Evolutionary conservation across 2,888 invertebrate species (phyloP).

Genomic region (Himalopsyche japonica): DNA sequence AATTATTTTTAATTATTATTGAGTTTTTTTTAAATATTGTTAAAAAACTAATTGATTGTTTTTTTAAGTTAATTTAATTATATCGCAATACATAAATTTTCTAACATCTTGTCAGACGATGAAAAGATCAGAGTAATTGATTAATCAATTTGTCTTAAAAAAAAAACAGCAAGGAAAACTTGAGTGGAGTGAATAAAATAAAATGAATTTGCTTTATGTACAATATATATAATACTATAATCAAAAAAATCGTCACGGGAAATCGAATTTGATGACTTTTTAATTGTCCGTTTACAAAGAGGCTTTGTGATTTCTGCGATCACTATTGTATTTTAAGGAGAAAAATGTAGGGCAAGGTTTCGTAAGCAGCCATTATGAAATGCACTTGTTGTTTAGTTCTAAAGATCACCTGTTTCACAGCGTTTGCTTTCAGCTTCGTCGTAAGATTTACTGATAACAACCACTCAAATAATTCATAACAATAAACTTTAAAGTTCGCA

Average conservation of each 20-base stretch:
- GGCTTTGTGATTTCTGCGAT: background rate
- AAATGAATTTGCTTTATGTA: too few species aligned
- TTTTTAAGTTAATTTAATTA: too few species aligned
- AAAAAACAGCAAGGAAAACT: too few species aligned
- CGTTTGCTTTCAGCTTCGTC: background rate
- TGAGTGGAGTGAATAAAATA: too few species aligned
- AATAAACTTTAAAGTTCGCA: background rate
- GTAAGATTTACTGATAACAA: background rate
- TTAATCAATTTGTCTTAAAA: too few species aligned
- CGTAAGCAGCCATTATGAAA: slow-evolving; percentile 2
- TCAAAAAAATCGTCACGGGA: background rate
- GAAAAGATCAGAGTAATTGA: too few species aligned
- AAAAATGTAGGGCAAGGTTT: slow-evolving; percentile 21
- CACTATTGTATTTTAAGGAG: background rate
- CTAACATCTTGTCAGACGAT: too few species aligned
- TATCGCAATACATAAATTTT: too few species aligned
- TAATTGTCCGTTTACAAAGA: background rate
- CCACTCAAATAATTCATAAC: background rate
- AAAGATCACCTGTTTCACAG: slow-evolving; percentile 14
- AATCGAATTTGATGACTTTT: background rate
- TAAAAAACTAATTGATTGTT: too few species aligned
- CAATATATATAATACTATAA: background rate
- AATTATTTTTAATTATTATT: too few species aligned
- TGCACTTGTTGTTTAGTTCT: background rate
- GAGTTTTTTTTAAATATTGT: too few species aligned